These are phyloP conservation scores for Arctopsyche grandis DNA, from an alignment of 1,140 invertebrate species.

Conservation along the genomic window DNA sequence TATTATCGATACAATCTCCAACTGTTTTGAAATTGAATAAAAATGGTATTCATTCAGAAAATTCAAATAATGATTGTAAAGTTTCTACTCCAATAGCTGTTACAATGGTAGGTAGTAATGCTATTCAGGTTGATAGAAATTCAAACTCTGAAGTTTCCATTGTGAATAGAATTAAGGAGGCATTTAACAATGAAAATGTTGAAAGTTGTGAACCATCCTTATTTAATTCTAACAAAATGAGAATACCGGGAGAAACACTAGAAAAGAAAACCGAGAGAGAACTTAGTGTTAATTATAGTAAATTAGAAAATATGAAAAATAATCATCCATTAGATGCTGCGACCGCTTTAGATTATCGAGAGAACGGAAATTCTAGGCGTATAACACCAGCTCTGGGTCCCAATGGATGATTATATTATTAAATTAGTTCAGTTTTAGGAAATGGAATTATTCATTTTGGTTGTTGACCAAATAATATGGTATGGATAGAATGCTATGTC, in stretches of 20 bases:
- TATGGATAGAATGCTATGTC: conserved; percentile 26
- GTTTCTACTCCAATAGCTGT: not conserved
- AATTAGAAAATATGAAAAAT: conserved; percentile 43
- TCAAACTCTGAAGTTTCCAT: conserved; percentile 52
- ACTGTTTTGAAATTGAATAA: not conserved
- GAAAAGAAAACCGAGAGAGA: conserved; percentile 39
- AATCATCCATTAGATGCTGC: conserved; percentile 38
- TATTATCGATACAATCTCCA: not conserved
- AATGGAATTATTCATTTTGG: conserved; percentile 41
- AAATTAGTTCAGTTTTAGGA: conserved; percentile 32
- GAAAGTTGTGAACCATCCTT: conserved; percentile 37
- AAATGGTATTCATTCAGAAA: not conserved
- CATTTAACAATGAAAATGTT: conserved; percentile 41
- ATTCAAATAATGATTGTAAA: not conserved
- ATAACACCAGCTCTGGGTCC: conserved; percentile 50
- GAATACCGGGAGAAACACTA: not conserved
- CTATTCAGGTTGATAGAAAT: conserved; percentile 49
- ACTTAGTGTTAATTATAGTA: conserved; percentile 22
- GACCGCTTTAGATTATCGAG: conserved; percentile 49
- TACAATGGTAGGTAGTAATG: conserved; percentile 31
- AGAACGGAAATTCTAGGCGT: conserved; percentile 43
- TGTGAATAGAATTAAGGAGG: conserved; percentile 46
- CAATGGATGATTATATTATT: conserved; percentile 42
- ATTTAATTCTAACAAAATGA: conserved; percentile 9
- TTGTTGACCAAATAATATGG: conserved; percentile 24